Evolutionary conservation across 2,888 invertebrate genomes (phyloP).

Genomic region (Apeira syringaria): DNA sequence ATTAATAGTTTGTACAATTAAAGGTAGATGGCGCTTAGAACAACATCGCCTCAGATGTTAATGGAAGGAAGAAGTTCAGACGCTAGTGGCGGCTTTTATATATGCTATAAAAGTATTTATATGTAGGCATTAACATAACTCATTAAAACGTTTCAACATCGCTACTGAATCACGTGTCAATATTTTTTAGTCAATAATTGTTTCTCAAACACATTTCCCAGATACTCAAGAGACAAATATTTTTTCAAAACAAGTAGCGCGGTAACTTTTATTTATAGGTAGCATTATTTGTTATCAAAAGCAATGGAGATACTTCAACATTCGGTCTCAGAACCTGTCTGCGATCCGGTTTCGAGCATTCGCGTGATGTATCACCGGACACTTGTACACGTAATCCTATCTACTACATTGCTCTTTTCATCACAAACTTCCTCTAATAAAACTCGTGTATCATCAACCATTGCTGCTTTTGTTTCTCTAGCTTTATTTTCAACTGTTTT

Average conservation of each 20-base stretch:
- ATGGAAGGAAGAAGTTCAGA: no score
- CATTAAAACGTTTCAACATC: no score
- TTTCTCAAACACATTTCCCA: no score
- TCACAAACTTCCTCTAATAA: conserved; percentile 28
- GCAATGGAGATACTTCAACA: conserved; percentile 57
- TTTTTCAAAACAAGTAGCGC: conserved; percentile 17
- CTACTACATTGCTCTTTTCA: conserved; percentile 38
- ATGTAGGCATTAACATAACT: no score
- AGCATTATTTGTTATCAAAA: conserved; percentile 40
- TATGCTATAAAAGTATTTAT: no score
- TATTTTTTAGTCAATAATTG: no score
- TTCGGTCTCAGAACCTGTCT: conserved; percentile 55
- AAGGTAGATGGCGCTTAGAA: no score
- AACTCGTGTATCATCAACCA: conserved; percentile 32
- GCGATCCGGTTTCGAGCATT: conserved; percentile 73
- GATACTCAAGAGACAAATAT: not conserved
- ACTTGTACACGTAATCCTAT: conserved; percentile 56
- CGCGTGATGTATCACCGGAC: conserved; percentile 77
- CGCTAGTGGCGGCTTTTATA: no score
- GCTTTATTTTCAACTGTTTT: not conserved
- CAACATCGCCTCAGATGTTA: no score
- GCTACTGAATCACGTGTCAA: no score
- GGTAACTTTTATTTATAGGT: conserved; percentile 27
- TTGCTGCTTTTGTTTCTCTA: conserved; percentile 23
- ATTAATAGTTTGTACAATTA: no score